These are phyloP conservation scores for Sciurus vulgaris DNA, from an alignment of 2,797 vertebrate species.

Conservation along the genomic window DNA sequence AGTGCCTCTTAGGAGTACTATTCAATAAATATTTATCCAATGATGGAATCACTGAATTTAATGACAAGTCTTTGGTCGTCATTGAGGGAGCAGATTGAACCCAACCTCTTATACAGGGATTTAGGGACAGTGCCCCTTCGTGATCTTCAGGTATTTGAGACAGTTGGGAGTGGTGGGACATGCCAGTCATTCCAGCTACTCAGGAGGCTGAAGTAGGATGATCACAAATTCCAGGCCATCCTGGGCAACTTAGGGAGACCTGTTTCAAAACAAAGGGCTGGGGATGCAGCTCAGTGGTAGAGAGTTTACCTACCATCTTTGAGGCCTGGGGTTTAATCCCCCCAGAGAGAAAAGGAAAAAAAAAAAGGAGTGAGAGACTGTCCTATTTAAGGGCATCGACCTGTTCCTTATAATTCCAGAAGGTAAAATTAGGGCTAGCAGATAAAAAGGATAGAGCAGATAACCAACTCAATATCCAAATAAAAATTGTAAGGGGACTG, in stretches of 20 bases:
- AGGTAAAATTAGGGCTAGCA: constrained; percentile 5
- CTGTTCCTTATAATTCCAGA: neutral
- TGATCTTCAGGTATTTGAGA: constrained; percentile 5
- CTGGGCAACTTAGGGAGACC: neutral
- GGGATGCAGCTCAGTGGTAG: neutral
- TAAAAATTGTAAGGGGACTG: neutral
- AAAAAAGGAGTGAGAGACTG: neutral
- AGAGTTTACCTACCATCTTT: neutral
- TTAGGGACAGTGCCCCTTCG: neutral
- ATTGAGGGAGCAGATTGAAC: constrained; percentile 10
- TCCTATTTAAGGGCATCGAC: neutral
- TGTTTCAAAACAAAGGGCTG: neutral
- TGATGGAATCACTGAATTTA: constrained; percentile 53
- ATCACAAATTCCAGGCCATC: neutral
- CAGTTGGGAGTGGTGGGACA: neutral
- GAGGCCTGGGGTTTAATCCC: neutral
- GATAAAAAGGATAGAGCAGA: neutral
- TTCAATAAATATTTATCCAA: constrained; percentile 61
- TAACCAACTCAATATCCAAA: neutral
- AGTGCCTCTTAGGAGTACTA: constrained; percentile 6
- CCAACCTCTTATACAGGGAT: neutral
- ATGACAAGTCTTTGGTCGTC: constrained; percentile 53
- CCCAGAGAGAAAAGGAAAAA: neutral
- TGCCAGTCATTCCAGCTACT: neutral
- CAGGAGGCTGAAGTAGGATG: neutral